phyloP scores from a whole-genome alignment of 2,113 vertebrate species.

The Crocuta crocuta region DNA sequence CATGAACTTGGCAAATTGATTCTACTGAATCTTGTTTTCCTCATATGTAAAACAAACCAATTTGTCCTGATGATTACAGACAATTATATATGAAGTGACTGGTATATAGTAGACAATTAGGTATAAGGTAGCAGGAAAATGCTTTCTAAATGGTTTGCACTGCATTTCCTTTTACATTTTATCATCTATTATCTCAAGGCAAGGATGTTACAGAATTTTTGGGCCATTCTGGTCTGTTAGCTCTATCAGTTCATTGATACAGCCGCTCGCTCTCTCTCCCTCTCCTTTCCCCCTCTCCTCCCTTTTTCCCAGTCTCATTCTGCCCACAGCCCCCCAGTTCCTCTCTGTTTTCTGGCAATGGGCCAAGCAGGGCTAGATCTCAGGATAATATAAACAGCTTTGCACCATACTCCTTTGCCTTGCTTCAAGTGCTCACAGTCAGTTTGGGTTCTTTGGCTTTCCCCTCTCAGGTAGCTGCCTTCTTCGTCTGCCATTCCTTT shows the following conservation, averaged over 20 bases:
- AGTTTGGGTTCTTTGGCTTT: background rate
- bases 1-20: background rate
- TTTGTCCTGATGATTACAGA: background rate
- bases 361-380: background rate
- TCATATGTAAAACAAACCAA: background rate
- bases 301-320: background rate
- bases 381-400: background rate
- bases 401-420: background rate
- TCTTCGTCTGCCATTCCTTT: background rate
- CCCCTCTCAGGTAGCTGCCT: background rate
- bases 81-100: background rate
- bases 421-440: background rate
- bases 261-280: background rate
- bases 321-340: background rate
- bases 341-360: background rate
- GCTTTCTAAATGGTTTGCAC: background rate
- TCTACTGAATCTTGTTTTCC: conserved; percentile 15
- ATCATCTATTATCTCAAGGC: background rate
- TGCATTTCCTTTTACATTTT: background rate
- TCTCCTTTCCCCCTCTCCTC: too few relatives aligned
- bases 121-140: background rate
- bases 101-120: background rate
- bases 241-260: background rate
- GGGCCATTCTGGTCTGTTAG: background rate
- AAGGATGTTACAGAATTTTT: background rate